A percentile compares a stretch with the other conserved stretches of the same genome.
These are phyloP conservation scores for Tribolium madens DNA, from an alignment of 1,140 invertebrate genomes.

Conservation along the genomic window DNA sequence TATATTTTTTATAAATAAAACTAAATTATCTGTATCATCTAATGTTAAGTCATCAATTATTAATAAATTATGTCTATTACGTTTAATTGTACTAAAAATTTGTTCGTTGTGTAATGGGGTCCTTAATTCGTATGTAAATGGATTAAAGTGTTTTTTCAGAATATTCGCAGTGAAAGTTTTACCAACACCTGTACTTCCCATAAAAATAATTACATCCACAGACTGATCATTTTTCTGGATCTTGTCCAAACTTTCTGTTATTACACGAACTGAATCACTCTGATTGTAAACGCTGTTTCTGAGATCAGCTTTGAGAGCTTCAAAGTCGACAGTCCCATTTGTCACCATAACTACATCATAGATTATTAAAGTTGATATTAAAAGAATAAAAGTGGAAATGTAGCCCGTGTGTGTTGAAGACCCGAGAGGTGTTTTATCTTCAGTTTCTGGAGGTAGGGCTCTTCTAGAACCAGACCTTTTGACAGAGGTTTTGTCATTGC, in stretches of 20 bases:
- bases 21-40: conserved; percentile 1
- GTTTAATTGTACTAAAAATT: not conserved
- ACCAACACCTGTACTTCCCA: conserved; percentile 28
- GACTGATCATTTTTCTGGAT: not conserved
- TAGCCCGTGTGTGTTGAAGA: not conserved
- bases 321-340: not conserved
- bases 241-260: conserved; percentile 3
- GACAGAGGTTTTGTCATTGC: not conserved
- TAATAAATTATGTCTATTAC: conserved; percentile 1
- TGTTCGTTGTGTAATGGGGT: not conserved
- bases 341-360: not conserved
- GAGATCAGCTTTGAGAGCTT: conserved; percentile 15
- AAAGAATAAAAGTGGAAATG: conserved; percentile 1
- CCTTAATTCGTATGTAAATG: not conserved
- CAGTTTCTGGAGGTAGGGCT: not conserved
- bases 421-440: not conserved
- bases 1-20: not conserved
- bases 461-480: not conserved
- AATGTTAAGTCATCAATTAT: conserved; percentile 25
- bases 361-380: not conserved
- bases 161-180: conserved; percentile 33
- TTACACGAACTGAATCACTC: not conserved
- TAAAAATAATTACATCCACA: not conserved
- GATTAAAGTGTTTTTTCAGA: conserved; percentile 14
- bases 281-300: not conserved